Conservation (phyloP, 1,140 invertebrate genomes). For the Drosophila ananassae region DNA sequence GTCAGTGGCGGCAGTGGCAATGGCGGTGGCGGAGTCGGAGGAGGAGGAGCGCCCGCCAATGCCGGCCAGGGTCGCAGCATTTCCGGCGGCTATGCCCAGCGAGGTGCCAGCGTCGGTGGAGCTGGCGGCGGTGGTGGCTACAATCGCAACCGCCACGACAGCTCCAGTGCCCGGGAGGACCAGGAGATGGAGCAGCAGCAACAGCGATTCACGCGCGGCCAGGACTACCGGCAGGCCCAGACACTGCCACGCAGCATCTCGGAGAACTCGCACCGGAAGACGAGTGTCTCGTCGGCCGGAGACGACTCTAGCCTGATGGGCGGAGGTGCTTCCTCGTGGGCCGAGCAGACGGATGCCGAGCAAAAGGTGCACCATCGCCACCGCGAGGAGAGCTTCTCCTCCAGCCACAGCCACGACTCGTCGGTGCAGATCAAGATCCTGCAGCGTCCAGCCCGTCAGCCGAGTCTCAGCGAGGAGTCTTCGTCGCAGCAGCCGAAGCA, state of each 20-base stretch:
- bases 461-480: slow-evolving; percentile 75
- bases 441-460: slow-evolving; percentile 73
- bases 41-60: slow-evolving; percentile 4
- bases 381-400: slow-evolving; percentile 79
- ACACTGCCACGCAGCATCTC: slow-evolving; percentile 80
- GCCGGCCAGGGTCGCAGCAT: slow-evolving; percentile 59
- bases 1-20: slow-evolving; percentile 13
- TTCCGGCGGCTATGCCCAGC: slow-evolving; percentile 55
- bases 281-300: slow-evolving; percentile 77
- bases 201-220: slow-evolving; percentile 49
- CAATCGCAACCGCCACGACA: slow-evolving; percentile 77
- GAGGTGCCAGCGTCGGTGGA: slow-evolving; percentile 32
- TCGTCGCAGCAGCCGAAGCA: slow-evolving; percentile 24
- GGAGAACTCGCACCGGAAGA: slow-evolving; percentile 82
- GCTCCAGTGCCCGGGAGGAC: slow-evolving; percentile 68
- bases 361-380: slow-evolving; percentile 67
- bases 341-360: slow-evolving; percentile 80
- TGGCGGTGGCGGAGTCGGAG: slow-evolving; percentile 12
- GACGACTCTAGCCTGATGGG: slow-evolving; percentile 42
- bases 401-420: slow-evolving; percentile 78
- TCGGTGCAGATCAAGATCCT: slow-evolving; percentile 80
- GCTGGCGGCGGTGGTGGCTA: slow-evolving; percentile 49
- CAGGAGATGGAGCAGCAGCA: slow-evolving; percentile 50
- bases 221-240: slow-evolving; percentile 64
- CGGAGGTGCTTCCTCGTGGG: slow-evolving; percentile 64